Percentiles rank a stretch among this genome's conserved stretches.
These are phyloP conservation scores for Peromyscus polionotus DNA, from an alignment of 2,113 vertebrate genomes.

Conservation along the genomic window DNA sequence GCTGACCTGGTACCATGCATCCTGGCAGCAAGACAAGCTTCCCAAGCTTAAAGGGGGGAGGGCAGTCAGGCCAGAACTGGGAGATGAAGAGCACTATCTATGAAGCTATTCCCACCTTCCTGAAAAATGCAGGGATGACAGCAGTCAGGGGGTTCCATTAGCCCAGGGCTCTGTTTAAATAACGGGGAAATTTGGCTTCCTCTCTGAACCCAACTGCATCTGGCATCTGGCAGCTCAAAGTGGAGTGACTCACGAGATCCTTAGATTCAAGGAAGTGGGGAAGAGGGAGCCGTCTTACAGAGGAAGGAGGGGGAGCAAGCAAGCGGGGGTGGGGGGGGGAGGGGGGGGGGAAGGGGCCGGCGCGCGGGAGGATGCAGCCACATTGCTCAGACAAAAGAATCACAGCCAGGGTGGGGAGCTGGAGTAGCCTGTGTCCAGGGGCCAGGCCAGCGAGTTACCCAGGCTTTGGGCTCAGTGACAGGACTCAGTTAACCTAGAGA, in stretches of 20 bases:
- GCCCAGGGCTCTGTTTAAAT: constrained; percentile 55
- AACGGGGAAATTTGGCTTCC: constrained; percentile 65
- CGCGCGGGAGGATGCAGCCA: not conserved
- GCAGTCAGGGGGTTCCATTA: constrained; percentile 1
- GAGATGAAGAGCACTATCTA: not conserved
- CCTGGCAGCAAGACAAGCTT: not conserved
- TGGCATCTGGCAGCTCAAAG: constrained; percentile 79
- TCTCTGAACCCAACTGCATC: constrained; percentile 66
- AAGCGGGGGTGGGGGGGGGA: not conserved
- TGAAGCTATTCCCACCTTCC: not conserved
- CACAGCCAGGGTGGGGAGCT: not conserved
- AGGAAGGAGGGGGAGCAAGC: not conserved
- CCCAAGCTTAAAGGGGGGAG: not conserved
- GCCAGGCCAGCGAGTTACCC: not conserved
- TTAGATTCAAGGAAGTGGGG: constrained; percentile 60
- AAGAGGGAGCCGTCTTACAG: not conserved
- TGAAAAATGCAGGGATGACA: not conserved
- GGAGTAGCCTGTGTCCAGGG: not conserved
- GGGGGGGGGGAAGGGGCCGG: too few species aligned
- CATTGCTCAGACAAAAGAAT: not conserved
- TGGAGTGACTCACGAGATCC: constrained; percentile 78
- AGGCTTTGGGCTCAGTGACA: not conserved
- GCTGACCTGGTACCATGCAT: not conserved
- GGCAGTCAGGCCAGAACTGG: not conserved
- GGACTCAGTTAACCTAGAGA: not conserved